phyloP scores from a whole-genome alignment of 1,140 invertebrate species.

The Hycleus phaleratus region DNA sequence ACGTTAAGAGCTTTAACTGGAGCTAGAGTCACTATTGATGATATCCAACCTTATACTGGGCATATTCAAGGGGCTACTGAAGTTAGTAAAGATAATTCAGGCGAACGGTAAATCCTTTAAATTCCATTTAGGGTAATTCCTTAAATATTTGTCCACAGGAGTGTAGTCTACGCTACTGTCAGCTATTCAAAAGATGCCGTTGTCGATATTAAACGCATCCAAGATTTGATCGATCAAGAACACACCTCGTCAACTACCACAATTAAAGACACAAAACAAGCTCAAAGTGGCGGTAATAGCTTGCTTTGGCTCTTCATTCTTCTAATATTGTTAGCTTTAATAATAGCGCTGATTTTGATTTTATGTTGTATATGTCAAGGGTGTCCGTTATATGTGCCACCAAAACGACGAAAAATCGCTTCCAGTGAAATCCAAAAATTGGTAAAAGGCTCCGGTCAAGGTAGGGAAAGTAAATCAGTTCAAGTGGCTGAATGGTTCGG shows the following conservation, averaged over 20 bases:
- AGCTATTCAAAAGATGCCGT: constrained; percentile 56
- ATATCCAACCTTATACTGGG: constrained; percentile 60
- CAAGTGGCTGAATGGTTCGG: constrained; percentile 58
- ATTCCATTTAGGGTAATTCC: background rate
- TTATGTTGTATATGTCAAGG: constrained; percentile 73
- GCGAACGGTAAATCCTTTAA: constrained; percentile 33
- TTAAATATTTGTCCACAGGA: constrained; percentile 46
- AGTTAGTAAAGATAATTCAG: constrained; percentile 37
- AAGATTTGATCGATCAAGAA: constrained; percentile 34
- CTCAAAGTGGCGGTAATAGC: constrained; percentile 20
- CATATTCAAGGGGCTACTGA: constrained; percentile 43
- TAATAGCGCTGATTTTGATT: constrained; percentile 63
- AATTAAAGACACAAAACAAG: constrained; percentile 7
- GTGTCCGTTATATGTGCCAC: constrained; percentile 71
- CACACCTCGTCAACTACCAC: constrained; percentile 5
- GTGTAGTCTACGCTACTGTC: constrained; percentile 67
- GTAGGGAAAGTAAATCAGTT: constrained; percentile 60
- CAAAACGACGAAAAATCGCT: constrained; percentile 43
- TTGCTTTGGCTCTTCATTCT: constrained; percentile 70
- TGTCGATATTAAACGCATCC: constrained; percentile 58
- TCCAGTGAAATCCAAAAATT: constrained; percentile 27
- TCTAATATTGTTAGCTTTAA: constrained; percentile 59
- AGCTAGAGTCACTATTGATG: constrained; percentile 62
- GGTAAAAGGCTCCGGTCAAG: constrained; percentile 37
- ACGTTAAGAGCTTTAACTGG: constrained; percentile 68